phyloP scores from a whole-genome alignment of 2,888 invertebrate genomes.

The Timema podura region DNA sequence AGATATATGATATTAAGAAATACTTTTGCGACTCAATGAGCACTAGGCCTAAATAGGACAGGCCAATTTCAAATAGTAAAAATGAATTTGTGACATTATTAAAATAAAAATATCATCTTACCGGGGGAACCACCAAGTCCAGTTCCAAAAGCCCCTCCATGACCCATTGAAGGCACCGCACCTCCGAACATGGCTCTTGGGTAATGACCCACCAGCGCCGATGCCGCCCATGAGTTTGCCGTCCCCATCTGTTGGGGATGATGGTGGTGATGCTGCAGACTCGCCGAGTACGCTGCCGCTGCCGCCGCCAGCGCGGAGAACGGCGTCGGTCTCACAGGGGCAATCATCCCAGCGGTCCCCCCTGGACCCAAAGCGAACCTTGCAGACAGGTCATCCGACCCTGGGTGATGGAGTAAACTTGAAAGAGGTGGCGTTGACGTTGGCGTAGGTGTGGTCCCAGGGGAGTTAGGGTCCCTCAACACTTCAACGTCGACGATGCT shows the following conservation, averaged over 20 bases:
- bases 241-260: constrained; percentile 4
- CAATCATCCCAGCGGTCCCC: constrained; percentile 24
- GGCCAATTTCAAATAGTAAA: no score
- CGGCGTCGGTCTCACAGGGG: constrained; percentile 69
- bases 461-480: constrained; percentile 40
- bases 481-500: constrained; percentile 78
- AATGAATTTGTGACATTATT: no score
- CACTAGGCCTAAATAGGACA: no score
- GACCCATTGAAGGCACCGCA: constrained; percentile 21
- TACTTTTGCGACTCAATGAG: no score
- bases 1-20: no score
- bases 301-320: constrained; percentile 71
- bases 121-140: constrained; percentile 29
- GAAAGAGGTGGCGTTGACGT: constrained; percentile 21
- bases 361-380: constrained; percentile 9
- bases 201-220: constrained; percentile 29
- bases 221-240: constrained; percentile 19
- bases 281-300: constrained; percentile 45
- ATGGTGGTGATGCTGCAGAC: constrained; percentile 24
- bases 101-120: constrained; percentile 12
- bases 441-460: constrained; percentile 22
- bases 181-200: constrained; percentile 31
- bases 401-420: constrained; percentile 2
- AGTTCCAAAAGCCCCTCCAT: constrained; percentile 26
- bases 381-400: constrained; percentile 15